Evolutionary conservation across 1,140 invertebrate genomes (phyloP).

Genomic region (Pogonus chalceus): DNA sequence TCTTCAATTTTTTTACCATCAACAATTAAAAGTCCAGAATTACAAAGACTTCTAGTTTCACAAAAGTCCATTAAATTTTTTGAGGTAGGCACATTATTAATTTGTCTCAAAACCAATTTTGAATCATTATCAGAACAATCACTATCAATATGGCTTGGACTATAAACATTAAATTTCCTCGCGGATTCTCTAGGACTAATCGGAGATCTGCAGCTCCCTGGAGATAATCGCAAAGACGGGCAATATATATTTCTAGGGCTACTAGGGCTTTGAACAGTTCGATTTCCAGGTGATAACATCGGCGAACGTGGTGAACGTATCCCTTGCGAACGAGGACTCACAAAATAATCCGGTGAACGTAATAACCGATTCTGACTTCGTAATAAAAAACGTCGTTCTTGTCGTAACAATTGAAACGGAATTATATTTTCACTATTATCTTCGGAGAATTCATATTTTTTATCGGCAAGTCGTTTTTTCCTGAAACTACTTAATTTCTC

Average conservation of each 20-base stretch:
- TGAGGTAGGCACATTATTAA: conserved; percentile 20
- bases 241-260: conserved; percentile 29
- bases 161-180: conserved; percentile 32
- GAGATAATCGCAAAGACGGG: conserved; percentile 27
- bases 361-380: conserved; percentile 25
- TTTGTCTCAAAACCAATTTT: conserved; percentile 27
- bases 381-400: conserved; percentile 28
- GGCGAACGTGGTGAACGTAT: conserved; percentile 23
- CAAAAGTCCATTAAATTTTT: not conserved
- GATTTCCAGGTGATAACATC: conserved; percentile 32
- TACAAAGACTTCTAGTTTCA: conserved; percentile 9
- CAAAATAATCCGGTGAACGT: conserved; percentile 29
- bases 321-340: conserved; percentile 29
- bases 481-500: conserved; percentile 74
- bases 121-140: conserved; percentile 33
- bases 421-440: conserved; percentile 78
- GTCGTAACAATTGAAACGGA: conserved; percentile 49
- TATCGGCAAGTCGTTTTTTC: conserved; percentile 73
- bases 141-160: conserved; percentile 29
- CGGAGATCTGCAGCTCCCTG: conserved; percentile 32
- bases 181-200: conserved; percentile 31
- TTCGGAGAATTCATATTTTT: conserved; percentile 84
- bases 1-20: conserved; percentile 26
- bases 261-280: conserved; percentile 29
- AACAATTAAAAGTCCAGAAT: conserved; percentile 29